Evolutionary conservation across 2,888 invertebrate genomes (phyloP), one percentile per base, ranked within the genome.

Genomic region (Diaperis boleti): DNA sequence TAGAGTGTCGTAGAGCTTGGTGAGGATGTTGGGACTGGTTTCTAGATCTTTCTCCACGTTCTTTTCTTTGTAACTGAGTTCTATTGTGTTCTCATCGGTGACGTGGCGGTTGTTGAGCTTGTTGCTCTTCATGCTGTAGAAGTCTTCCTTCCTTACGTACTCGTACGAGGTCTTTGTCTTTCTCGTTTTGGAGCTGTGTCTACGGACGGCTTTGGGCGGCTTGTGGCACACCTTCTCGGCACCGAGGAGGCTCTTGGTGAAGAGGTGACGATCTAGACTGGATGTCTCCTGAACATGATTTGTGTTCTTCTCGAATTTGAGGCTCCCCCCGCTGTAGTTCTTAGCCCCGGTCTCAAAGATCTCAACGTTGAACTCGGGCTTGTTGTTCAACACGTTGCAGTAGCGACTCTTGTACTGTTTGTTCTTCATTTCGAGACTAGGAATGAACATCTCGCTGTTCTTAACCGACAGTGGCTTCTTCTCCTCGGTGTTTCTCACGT

Each of bases 121-220:
- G 13, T 70, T 70, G 31, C 74, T 77, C 35, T 73, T 76, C 17
- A 64, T 45, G 2, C 37, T 49, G 47, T 73, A 77, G 63, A 76
- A 80, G 59, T 82, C 81, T 20, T 81, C 81, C 59, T 81, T 82
- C 49, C 74, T 75, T n/a, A 82, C 75, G 59, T 82, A 82, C 56
- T 82, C 81, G 65, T 82, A 82, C 0, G 75, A 35, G 0, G 78
- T 81, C 65, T 78, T 78, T 2, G 74, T 73, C 63, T 78, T 79
- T 42, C 77, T 68, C 1, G 70, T 74, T 41, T 79, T 81, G 13
- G 89, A 89, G 2, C 89, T 88, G 5, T 89, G 88, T 33, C 90
- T 82, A 50, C 89, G 85, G 0, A 87, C 85, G 0, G 90, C 89
- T 76, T 91, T 90, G 0, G 91, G 91, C 0, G 91, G 91, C 72